Base-by-base conservation (phyloP, 2,113 vertebrate species). In the Oriolus oriolus region DNA sequence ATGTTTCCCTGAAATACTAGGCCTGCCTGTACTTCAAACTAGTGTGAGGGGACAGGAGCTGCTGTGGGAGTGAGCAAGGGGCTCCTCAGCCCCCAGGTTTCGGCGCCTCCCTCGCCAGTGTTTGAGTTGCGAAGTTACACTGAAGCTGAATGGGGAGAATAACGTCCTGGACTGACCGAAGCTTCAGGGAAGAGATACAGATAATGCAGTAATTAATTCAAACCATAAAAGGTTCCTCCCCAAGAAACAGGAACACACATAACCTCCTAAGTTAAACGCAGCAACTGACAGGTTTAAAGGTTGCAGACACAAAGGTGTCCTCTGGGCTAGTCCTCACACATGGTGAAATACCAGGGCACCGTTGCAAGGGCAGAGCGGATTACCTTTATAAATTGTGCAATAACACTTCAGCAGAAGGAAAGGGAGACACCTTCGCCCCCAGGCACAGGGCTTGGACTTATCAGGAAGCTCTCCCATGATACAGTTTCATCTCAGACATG, bases 341-440 rank as follows among this genome's bases (percentile, higher is more conserved):
- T 20, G 59, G 35, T 33, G 61, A 82, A 75, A 84, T 26, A 37
- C 17, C 4, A 4, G 14, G 28, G 79, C 54, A 76, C 30, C 33
- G 17, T 3, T 47, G 31, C 0, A 0, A 84, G 64, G 42, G 81
- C 56, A 87, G 64, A 93, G 71, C 0, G 0, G 56, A 60, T 87
- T 21, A 91, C 28, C 74, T 53, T 60, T 45, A 49, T 13, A 37
- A 71, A 76, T 53, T 89, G 88, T 47, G 88, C 74, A 93, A 89
- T 7, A 82, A 35, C 19, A 19, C 37, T 54, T 79, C 5, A 79
- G 81, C 57, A 16, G 27, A 69, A 47, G 37, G 47, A 33, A 57
- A 68, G n/a, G 1, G 13, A 79, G 77, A 93, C 93, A 77, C 88
- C 92, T 92, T 81, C 0, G 5, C 93, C 84, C 44, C 3, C 1